phyloP scores from a whole-genome alignment of 2,113 vertebrate genomes.

The Dromaius novaehollandiae region DNA sequence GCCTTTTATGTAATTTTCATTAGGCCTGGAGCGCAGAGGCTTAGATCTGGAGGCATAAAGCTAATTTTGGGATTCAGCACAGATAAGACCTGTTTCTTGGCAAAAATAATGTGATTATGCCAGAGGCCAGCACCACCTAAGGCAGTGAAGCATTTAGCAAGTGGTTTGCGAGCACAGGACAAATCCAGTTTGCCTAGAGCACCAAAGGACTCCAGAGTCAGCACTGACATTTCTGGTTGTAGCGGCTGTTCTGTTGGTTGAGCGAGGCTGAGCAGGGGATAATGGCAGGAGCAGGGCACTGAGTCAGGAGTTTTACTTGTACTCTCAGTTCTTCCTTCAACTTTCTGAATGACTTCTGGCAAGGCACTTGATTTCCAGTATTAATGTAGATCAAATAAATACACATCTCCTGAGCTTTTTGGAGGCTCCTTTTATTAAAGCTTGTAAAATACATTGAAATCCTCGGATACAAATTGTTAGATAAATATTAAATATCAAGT shows the following conservation, averaged over 20 bases:
- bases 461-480: background rate
- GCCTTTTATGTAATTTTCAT: slow-evolving; percentile 62
- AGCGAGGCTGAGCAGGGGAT: background rate
- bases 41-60: slow-evolving; percentile 48
- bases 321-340: background rate
- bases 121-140: background rate
- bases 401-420: background rate
- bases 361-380: background rate
- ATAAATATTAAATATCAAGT: background rate
- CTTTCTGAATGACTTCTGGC: background rate
- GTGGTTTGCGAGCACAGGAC: slow-evolving; percentile 13
- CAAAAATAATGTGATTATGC: slow-evolving; percentile 2
- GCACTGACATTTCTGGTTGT: background rate
- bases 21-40: slow-evolving; percentile 9
- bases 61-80: slow-evolving; percentile 41
- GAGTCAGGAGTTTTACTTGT: background rate
- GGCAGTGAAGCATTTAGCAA: slow-evolving; percentile 38
- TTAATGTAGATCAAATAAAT: background rate
- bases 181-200: slow-evolving; percentile 13
- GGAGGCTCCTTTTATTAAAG: background rate
- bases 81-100: background rate
- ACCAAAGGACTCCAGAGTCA: background rate
- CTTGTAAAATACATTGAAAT: background rate
- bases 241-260: background rate
- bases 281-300: background rate